Evolutionary conservation across 1,140 invertebrate genomes (phyloP).

Genomic region (Temnothorax nylanderi): DNA sequence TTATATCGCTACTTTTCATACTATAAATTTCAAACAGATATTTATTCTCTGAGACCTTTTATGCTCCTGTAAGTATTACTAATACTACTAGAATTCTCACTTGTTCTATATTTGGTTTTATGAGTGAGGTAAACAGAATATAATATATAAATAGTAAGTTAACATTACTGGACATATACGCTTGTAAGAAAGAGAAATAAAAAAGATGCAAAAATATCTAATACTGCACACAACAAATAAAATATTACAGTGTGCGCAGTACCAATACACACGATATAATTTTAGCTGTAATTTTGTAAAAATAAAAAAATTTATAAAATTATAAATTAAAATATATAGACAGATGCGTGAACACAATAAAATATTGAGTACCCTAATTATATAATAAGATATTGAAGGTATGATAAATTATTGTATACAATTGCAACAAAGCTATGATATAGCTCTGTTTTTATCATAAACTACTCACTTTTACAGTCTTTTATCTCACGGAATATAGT

Average conservation of each 20-base stretch:
- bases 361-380: not conserved
- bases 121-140: constrained; percentile 23
- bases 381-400: constrained; percentile 41
- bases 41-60: constrained; percentile 73
- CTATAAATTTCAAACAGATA: constrained; percentile 71
- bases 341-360: not conserved
- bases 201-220: constrained; percentile 22
- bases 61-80: constrained; percentile 71
- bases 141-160: constrained; percentile 7
- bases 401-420: constrained; percentile 34
- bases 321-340: constrained; percentile 34
- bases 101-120: constrained; percentile 44
- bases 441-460: constrained; percentile 44
- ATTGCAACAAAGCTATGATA: constrained; percentile 32
- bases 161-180: not conserved
- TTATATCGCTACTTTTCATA: constrained; percentile 68
- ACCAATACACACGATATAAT: not conserved
- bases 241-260: constrained; percentile 17
- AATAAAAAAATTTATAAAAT: not conserved
- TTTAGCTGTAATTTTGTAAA: constrained; percentile 30
- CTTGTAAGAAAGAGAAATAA: constrained; percentile 18
- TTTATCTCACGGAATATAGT: constrained; percentile 63
- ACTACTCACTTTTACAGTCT: constrained; percentile 56
- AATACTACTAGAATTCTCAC: constrained; percentile 67
- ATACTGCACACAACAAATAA: constrained; percentile 5